Evolutionary conservation across 2,113 vertebrate species (phyloP).

Genomic region (Tachuris rubrigastra): DNA sequence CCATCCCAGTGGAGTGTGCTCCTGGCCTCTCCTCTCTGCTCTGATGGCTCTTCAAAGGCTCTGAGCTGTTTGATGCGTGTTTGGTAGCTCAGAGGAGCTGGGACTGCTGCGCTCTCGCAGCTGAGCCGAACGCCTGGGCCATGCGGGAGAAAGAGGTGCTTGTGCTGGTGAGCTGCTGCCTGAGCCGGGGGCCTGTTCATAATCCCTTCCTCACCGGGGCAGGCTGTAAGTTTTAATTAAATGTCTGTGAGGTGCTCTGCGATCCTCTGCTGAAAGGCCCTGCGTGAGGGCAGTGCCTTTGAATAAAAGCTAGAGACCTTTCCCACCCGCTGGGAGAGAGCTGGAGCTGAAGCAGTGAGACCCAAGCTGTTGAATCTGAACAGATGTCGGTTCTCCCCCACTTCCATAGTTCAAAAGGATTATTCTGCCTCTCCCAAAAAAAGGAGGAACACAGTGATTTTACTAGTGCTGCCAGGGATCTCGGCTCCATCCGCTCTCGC

Average conservation of each 20-base stretch:
- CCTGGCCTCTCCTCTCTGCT: not conserved
- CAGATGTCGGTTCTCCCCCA: not conserved
- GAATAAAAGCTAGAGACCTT: conserved; percentile 23
- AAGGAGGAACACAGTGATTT: conserved; percentile 11
- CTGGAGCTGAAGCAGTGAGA: conserved; percentile 21
- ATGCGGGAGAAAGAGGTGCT: not conserved
- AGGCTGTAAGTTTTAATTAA: not conserved
- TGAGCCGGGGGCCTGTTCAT: not conserved
- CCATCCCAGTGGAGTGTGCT: not conserved
- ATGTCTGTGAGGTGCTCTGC: not conserved
- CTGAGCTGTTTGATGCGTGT: not conserved
- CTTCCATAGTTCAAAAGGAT: conserved; percentile 55
- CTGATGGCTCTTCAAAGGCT: not conserved
- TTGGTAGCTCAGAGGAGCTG: not conserved
- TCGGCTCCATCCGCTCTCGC: not conserved
- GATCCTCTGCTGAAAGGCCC: not conserved
- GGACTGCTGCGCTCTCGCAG: not conserved
- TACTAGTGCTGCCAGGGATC: not conserved
- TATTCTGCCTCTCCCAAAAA: conserved; percentile 29
- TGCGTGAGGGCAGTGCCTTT: not conserved
- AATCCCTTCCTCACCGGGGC: not conserved
- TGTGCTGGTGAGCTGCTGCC: conserved; percentile 6
- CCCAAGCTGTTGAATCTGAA: conserved; percentile 18
- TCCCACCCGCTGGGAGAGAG: not conserved
- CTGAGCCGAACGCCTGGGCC: fast-evolving